Conservation (phyloP, 2,797 vertebrate species). For the Myiotriccus ornatus region DNA sequence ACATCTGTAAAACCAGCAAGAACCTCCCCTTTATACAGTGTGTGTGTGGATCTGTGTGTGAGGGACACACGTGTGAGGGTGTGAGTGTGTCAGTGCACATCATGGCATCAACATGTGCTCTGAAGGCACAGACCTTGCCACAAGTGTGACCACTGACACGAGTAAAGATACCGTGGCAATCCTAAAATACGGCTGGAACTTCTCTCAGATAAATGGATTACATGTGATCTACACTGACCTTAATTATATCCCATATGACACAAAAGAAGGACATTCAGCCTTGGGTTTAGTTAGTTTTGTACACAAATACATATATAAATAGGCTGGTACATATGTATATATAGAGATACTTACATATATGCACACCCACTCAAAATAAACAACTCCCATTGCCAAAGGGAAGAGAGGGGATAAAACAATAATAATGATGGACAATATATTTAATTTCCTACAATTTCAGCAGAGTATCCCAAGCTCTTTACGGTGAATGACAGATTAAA, state of each 20-base stretch:
- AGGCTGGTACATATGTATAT: background rate
- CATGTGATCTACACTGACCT: background rate
- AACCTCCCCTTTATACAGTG: background rate
- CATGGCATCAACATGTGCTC: background rate
- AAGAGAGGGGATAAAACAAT: background rate
- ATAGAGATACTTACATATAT: fast-evolving
- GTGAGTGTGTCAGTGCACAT: background rate
- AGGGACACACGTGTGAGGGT: too few species aligned
- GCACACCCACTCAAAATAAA: background rate
- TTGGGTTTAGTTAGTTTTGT: background rate
- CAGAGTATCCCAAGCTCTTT: conserved; percentile 12
- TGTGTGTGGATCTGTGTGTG: background rate
- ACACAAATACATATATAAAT: background rate
- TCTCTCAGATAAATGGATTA: background rate
- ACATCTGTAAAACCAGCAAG: background rate
- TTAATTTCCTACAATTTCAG: background rate
- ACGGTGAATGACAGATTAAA: conserved; percentile 30
- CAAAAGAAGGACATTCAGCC: background rate
- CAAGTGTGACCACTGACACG: background rate
- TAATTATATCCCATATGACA: background rate
- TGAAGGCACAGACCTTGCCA: background rate
- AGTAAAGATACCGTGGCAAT: background rate
- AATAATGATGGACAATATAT: background rate
- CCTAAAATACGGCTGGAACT: background rate
- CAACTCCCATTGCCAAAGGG: background rate